Conservation (phyloP, 2,113 vertebrate species). For the Heterotis niloticus region DNA sequence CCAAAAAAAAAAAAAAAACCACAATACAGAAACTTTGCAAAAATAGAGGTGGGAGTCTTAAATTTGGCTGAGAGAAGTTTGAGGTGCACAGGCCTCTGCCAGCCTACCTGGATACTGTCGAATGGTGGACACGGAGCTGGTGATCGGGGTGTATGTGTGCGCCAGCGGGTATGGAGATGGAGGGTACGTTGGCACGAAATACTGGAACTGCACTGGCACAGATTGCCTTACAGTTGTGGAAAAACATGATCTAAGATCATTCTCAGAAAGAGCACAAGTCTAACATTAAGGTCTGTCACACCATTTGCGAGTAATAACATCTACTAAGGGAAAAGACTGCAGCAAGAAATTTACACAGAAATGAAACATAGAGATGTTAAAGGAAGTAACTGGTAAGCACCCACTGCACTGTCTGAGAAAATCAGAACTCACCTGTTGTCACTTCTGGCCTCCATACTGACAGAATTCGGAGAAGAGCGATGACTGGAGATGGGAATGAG, state of each 20-base stretch:
- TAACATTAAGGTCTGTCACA: no score
- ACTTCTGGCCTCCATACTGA: slow-evolving; percentile 90
- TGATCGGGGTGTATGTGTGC: slow-evolving; percentile 93
- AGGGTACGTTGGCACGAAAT: slow-evolving; percentile 86
- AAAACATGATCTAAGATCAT: not conserved
- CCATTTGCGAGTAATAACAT: not conserved
- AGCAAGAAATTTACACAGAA: not conserved
- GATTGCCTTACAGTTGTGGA: slow-evolving; percentile 65
- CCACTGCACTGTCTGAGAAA: no score
- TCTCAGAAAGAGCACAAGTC: no score
- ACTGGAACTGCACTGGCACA: slow-evolving; percentile 93
- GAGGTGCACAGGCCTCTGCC: slow-evolving; percentile 1
- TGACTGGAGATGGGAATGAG: slow-evolving; percentile 90
- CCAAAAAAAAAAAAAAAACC: not conserved
- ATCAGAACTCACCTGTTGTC: slow-evolving; percentile 78
- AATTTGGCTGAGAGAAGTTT: not conserved
- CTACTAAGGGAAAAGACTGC: no score
- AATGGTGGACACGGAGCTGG: slow-evolving; percentile 91
- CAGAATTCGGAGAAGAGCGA: slow-evolving; percentile 88
- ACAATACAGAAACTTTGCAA: not conserved
- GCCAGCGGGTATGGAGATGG: slow-evolving; percentile 85
- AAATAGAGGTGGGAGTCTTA: not conserved
- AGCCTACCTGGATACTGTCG: slow-evolving; percentile 87
- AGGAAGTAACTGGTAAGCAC: no score
- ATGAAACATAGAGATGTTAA: slow-evolving; percentile 9